Percentiles rank a stretch among this genome's conserved stretches.
phyloP scores from a whole-genome alignment of 2,113 vertebrate genomes.

The Zosterops hypoxanthus region DNA sequence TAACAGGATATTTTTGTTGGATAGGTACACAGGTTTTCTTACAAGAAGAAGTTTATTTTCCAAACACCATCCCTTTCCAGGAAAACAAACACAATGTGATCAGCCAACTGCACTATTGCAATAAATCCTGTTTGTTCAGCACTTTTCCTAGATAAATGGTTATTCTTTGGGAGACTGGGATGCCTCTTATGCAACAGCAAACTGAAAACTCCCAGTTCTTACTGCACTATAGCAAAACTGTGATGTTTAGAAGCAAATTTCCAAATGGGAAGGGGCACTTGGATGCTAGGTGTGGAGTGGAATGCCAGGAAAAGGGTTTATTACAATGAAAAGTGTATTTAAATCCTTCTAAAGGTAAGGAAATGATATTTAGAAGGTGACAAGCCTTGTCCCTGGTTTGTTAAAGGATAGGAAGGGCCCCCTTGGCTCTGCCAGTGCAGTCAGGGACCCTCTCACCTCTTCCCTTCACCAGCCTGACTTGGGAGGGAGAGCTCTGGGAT shows the following conservation, averaged over 20 bases:
- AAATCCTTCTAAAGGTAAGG: not conserved
- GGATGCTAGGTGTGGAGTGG: too few species aligned
- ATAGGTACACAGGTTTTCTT: not conserved
- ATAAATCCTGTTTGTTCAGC: not conserved
- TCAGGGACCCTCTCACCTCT: fast-evolving
- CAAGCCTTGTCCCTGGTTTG: not conserved
- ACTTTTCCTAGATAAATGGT: not conserved
- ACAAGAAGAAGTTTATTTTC: not conserved
- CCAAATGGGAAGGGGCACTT: not conserved
- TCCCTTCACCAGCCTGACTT: fast-evolving
- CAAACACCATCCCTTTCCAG: not conserved
- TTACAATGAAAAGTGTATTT: fast-evolving
- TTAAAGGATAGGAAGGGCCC: not conserved
- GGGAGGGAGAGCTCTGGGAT: not conserved
- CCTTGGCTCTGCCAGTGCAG: not conserved
- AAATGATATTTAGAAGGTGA: not conserved
- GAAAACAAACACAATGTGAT: not conserved
- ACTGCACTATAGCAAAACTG: not conserved
- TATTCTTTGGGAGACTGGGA: not conserved
- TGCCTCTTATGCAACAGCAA: not conserved
- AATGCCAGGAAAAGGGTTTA: not conserved
- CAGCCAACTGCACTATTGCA: not conserved
- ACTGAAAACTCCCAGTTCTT: not conserved
- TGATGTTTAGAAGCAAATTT: not conserved
- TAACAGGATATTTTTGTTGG: not conserved